Percentiles rank a stretch among this genome's conserved stretches.
Evolutionary conservation across 2,113 vertebrate species (phyloP).

Genomic region (Platysteira castanea): DNA sequence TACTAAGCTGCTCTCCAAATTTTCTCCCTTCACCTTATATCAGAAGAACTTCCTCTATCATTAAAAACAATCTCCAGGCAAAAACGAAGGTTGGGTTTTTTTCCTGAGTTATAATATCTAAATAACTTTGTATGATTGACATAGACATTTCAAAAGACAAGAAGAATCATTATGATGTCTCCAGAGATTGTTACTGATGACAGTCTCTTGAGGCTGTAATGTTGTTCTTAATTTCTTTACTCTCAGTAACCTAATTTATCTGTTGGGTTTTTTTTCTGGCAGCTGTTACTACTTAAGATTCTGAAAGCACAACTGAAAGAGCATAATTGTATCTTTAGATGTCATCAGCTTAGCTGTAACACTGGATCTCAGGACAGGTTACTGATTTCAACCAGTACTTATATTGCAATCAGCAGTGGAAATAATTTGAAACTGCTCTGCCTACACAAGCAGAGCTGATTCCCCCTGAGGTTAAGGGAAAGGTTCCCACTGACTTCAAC

Average conservation of each 20-base stretch:
- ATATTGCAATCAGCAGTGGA: constrained; percentile 12
- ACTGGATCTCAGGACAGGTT: neutral
- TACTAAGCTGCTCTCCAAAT: neutral
- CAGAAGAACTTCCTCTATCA: neutral
- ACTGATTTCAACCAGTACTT: constrained; percentile 16
- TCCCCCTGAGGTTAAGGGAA: constrained; percentile 17
- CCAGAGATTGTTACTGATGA: constrained; percentile 14
- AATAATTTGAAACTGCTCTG: constrained; percentile 49
- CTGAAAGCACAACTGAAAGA: neutral
- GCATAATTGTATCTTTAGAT: neutral
- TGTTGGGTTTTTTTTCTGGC: constrained; percentile 4
- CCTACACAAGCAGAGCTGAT: constrained; percentile 30
- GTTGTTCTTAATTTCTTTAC: constrained; percentile 39
- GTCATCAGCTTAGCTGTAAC: neutral
- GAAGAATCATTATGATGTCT: constrained; percentile 10
- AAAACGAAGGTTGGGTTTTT: neutral
- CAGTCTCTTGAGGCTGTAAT: constrained; percentile 40
- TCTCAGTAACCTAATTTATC: constrained; percentile 29
- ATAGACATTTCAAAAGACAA: constrained; percentile 49
- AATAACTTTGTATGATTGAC: constrained; percentile 29
- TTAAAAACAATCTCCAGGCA: neutral
- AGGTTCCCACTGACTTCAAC: constrained; percentile 46
- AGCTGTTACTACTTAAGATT: constrained; percentile 50
- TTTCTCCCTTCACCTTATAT: neutral
- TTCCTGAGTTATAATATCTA: neutral